Evolutionary conservation across 1,140 invertebrate genomes (phyloP).

Genomic region (Drosophila sturtevanti): DNA sequence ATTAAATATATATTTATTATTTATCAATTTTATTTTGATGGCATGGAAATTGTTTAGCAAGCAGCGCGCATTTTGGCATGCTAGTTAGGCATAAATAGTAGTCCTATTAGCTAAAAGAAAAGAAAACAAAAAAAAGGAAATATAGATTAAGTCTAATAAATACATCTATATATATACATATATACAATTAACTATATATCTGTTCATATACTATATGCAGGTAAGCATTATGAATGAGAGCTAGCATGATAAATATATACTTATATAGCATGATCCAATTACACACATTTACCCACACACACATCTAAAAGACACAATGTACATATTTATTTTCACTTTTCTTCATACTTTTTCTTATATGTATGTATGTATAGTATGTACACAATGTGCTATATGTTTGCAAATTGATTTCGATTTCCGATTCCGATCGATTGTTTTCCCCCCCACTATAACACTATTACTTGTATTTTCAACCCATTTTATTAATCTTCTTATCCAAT

Average conservation of each 20-base stretch:
- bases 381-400: not conserved
- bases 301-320: constrained; percentile 6
- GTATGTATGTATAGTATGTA: not conserved
- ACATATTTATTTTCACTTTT: not conserved
- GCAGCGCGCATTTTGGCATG: constrained; percentile 73
- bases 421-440: too few relatives aligned
- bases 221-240: constrained; percentile 38
- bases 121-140: too few relatives aligned
- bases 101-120: not conserved
- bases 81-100: constrained; percentile 23
- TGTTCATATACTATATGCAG: constrained; percentile 44
- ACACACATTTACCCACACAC: constrained; percentile 8
- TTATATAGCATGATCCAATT: not conserved
- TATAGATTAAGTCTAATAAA: constrained; percentile 19
- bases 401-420: not conserved
- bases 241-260: constrained; percentile 33
- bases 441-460: not conserved
- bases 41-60: constrained; percentile 41
- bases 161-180: constrained; percentile 11
- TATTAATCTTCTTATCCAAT: not conserved
- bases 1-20: not conserved
- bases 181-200: constrained; percentile 25
- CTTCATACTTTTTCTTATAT: not conserved
- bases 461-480: not conserved
- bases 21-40: not conserved